Conservation (phyloP, 1,140 invertebrate genomes). For the Trachelipus rathkii region DNA sequence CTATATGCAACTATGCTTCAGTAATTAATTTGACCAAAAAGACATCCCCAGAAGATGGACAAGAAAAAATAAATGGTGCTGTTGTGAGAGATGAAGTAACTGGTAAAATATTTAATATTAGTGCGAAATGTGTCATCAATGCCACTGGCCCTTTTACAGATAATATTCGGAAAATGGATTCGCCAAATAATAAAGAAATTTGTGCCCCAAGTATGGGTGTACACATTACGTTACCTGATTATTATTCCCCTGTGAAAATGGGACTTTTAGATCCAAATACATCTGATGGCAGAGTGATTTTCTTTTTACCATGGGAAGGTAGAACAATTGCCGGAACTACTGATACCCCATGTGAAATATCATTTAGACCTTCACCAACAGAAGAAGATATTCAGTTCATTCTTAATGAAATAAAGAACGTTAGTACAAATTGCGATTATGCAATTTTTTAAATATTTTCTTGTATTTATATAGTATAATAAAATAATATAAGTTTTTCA, state of each 20-base stretch:
- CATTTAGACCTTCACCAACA: conserved; percentile 86
- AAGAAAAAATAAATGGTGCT: conserved; percentile 57
- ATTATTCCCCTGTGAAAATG: conserved; percentile 89
- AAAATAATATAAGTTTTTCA: no score
- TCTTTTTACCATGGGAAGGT: conserved; percentile 63
- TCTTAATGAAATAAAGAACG: conserved; percentile 92
- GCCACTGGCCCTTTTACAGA: conserved; percentile 99
- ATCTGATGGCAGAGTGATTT: conserved; percentile 82
- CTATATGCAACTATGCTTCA: conserved; percentile 86
- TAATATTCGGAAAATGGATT: conserved; percentile 89
- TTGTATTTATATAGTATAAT: no score
- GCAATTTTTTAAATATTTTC: no score
- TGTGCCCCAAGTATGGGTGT: conserved; percentile 94
- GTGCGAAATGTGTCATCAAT: conserved; percentile 93
- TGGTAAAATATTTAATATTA: conserved; percentile 85
- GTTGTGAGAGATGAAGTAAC: conserved; percentile 69
- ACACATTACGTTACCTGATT: conserved; percentile 96
- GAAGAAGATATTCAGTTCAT: conserved; percentile 99
- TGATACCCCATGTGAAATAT: conserved; percentile 87
- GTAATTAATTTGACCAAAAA: conserved; percentile 76
- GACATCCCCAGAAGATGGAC: conserved; percentile 48
- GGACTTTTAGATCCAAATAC: conserved; percentile 95
- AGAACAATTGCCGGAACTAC: conserved; percentile 96
- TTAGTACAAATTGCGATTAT: no score
- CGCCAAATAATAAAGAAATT: conserved; percentile 72